Percentiles rank a stretch among this genome's conserved stretches.
Evolutionary conservation across 1,140 invertebrate species (phyloP).

Genomic region (Aradophagus sp.): DNA sequence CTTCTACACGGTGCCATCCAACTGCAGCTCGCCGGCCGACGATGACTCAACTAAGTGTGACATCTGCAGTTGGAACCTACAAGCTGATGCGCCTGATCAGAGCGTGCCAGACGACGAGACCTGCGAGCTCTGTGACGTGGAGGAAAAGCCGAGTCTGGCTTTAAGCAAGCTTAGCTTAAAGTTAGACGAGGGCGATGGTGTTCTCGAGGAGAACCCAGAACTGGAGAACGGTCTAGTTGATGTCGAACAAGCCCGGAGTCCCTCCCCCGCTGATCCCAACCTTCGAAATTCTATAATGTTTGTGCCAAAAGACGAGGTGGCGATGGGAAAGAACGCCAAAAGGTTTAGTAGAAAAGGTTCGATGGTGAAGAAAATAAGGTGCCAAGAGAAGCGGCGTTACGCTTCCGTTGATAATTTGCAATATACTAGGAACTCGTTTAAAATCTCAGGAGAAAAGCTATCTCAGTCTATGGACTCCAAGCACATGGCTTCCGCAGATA

Average conservation of each 20-base stretch:
- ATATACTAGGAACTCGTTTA: slow-evolving; percentile 55
- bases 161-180: slow-evolving; percentile 52
- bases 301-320: slow-evolving; percentile 64
- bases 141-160: slow-evolving; percentile 55
- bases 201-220: slow-evolving; percentile 61
- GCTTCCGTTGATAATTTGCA: slow-evolving; percentile 71
- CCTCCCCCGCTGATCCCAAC: slow-evolving; percentile 13
- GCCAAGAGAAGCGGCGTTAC: slow-evolving; percentile 64
- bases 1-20: slow-evolving; percentile 65
- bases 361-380: slow-evolving; percentile 46
- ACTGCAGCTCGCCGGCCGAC: slow-evolving; percentile 65
- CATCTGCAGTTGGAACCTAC: slow-evolving; percentile 68
- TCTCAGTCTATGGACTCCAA: slow-evolving; percentile 58
- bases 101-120: slow-evolving; percentile 37
- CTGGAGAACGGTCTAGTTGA: slow-evolving; percentile 60
- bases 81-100: slow-evolving; percentile 53
- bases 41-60: slow-evolving; percentile 71
- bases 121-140: slow-evolving; percentile 71
- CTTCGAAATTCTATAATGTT: slow-evolving; percentile 30
- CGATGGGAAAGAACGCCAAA: slow-evolving; percentile 59
- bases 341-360: slow-evolving; percentile 64
- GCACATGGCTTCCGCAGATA: slow-evolving; percentile 69
- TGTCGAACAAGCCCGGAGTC: slow-evolving; percentile 8
- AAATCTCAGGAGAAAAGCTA: slow-evolving; percentile 56
- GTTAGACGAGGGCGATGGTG: slow-evolving; percentile 36